A percentile compares a stretch with the other conserved stretches of the same genome.
These are phyloP conservation scores for Slavum lentiscoides DNA, from an alignment of 2,888 invertebrate species.

Conservation along the genomic window DNA sequence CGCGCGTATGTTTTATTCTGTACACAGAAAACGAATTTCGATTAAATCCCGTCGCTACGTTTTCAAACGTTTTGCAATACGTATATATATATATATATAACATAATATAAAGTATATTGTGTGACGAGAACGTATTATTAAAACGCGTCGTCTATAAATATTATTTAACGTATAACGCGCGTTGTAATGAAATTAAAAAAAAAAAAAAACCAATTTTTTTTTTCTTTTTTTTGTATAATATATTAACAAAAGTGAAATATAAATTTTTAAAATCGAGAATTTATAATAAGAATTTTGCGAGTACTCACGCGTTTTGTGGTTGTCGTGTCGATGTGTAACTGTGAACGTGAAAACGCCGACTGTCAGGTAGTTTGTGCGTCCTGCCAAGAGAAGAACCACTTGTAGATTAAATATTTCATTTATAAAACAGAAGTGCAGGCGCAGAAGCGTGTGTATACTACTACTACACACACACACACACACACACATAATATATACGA, in stretches of 20 bases:
- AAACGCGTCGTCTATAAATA: too few relatives aligned
- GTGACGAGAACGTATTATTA: too few relatives aligned
- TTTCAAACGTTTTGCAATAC: too few relatives aligned
- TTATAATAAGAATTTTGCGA: neutral
- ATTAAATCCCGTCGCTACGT: too few relatives aligned
- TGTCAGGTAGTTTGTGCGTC: conserved; percentile 44
- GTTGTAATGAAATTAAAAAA: too few relatives aligned
- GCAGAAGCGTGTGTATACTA: conserved; percentile 7
- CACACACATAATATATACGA: neutral
- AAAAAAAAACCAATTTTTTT: too few relatives aligned
- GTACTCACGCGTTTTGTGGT: conserved; percentile 23
- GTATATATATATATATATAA: too few relatives aligned
- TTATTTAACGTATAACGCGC: too few relatives aligned
- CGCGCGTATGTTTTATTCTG: neutral
- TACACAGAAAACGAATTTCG: neutral
- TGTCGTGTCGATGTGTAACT: conserved; percentile 34
- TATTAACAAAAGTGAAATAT: neutral
- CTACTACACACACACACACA: too few relatives aligned
- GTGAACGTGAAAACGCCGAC: conserved; percentile 51
- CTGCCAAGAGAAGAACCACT: conserved; percentile 54
- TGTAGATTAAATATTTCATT: conserved; percentile 54
- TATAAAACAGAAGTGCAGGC: conserved; percentile 35
- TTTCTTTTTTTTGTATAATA: too few relatives aligned
- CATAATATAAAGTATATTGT: too few relatives aligned
- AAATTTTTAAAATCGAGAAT: neutral